Percentiles rank a stretch among this genome's conserved stretches.
These are phyloP conservation scores for Sinocyclocheilus maitianheensis DNA, from an alignment of 2,113 vertebrate species.

Conservation along the genomic window DNA sequence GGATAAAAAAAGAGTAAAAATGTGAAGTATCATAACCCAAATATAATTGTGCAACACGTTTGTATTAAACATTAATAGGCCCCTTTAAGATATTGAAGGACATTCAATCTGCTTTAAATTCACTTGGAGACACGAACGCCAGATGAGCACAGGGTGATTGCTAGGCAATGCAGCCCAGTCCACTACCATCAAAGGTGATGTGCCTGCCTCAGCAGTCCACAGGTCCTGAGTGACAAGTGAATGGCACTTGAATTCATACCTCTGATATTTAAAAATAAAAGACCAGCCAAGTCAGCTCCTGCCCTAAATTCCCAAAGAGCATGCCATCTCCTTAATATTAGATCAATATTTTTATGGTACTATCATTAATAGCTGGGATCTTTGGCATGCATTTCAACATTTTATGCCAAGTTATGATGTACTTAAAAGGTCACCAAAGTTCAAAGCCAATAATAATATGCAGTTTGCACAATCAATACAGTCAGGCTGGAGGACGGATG, in stretches of 20 bases:
- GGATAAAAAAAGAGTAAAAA: constrained; percentile 61
- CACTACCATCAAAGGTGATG: constrained; percentile 49
- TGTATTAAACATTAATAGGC: constrained; percentile 50
- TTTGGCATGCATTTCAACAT: constrained; percentile 56
- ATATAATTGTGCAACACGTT: constrained; percentile 55
- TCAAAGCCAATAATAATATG: constrained; percentile 67
- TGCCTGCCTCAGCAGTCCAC: constrained; percentile 48
- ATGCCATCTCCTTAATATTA: constrained; percentile 54
- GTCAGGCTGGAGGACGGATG: neutral
- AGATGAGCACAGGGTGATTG: neutral
- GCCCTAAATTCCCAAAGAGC: constrained; percentile 36
- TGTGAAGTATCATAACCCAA: constrained; percentile 52
- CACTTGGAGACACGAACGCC: constrained; percentile 52
- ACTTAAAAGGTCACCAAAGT: constrained; percentile 49
- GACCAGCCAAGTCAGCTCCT: constrained; percentile 38
- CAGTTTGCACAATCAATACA: constrained; percentile 38
- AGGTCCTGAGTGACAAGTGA: constrained; percentile 47
- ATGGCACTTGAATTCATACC: constrained; percentile 48
- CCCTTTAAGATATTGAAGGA: constrained; percentile 47
- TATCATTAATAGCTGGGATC: constrained; percentile 29
- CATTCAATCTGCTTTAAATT: constrained; percentile 48
- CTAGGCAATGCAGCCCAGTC: constrained; percentile 5
- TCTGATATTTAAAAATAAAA: constrained; percentile 56
- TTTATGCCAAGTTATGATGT: constrained; percentile 56
- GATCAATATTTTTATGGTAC: neutral